Evolutionary conservation across 2,888 invertebrate genomes (phyloP).

Genomic region (Drosophila monieri): DNA sequence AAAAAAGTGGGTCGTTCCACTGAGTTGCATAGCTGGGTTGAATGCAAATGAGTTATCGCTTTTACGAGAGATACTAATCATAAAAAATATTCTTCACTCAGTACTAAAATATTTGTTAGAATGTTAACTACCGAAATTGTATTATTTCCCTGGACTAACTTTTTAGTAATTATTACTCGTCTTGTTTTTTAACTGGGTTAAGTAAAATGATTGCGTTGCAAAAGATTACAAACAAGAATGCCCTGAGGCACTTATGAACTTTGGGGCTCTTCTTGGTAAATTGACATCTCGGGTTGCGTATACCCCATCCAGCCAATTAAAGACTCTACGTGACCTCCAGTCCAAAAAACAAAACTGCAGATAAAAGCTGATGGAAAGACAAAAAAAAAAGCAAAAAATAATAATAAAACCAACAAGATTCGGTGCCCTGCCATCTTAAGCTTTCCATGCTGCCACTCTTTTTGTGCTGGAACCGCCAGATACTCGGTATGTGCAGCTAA

Average conservation of each 20-base stretch:
- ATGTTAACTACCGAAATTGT: background rate
- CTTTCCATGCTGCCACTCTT: constrained; percentile 61
- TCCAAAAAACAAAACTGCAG: constrained; percentile 8
- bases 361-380: constrained; percentile 18
- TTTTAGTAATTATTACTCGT: background rate
- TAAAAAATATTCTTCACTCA: background rate
- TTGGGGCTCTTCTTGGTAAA: constrained; percentile 45
- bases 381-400: constrained; percentile 12
- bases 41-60: constrained; percentile 29
- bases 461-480: constrained; percentile 43
- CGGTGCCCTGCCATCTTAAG: constrained; percentile 44
- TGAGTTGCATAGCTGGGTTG: background rate
- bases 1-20: constrained; percentile 16
- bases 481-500: constrained; percentile 68
- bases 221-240: constrained; percentile 28
- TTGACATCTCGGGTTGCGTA: constrained; percentile 49
- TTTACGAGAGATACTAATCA: constrained; percentile 11
- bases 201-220: constrained; percentile 19
- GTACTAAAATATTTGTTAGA: background rate
- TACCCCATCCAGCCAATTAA: constrained; percentile 60
- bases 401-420: constrained; percentile 9
- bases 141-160: background rate
- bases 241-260: constrained; percentile 53
- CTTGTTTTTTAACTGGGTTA: constrained; percentile 28
- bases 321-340: constrained; percentile 57